Evolutionary conservation across 2,113 vertebrate species (phyloP), one percentile per base, ranked within the genome.

Genomic region (Pandion haliaetus): DNA sequence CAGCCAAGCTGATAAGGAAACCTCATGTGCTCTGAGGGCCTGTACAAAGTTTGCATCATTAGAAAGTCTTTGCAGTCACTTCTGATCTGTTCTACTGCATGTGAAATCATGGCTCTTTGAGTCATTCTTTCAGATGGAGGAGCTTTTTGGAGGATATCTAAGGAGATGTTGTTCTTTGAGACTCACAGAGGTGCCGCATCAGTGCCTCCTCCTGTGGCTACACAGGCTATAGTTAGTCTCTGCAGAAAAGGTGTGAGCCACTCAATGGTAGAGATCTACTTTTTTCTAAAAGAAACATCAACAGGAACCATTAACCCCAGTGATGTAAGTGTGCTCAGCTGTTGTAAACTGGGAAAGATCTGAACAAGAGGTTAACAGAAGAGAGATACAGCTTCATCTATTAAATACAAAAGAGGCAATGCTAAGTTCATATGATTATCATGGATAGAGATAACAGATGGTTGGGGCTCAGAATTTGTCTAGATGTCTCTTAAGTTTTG

Each of bases 211-310:
- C 17, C 44, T 36, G 14, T 5, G 23, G 24, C n/a, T 82, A 29
- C n/a, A 65, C 5, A 26, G 25, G n/a, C 58, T 44, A 28, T 7
- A n/a, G 31, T 24, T 25, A 67, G 10, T 34, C 44, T 69, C 65
- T 72, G 34, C 47, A 93, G 73, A 76, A 87, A 61, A 67, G 21
- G 6, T 6, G 14, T 54, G 57, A 82, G n/a, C 10, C n/a, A 44
- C 18, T 7, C 47, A 71, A 3, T 9, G 8, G 52, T 7, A 71
- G 44, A 77, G 20, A 77, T 57, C 24, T 66, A 21, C 3, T 15
- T 93, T 88, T 74, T 87, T 40, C 69, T 69, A 19, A 78, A 70
- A 54, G 49, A 80, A 96, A 45, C 54, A 49, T 14, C 29, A 84
- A 21, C 14, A n/a, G 28, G 23, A 59, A 9, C 67, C 40, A 65